phyloP scores from a whole-genome alignment of 1,140 invertebrate genomes.

The Aphis craccivora region DNA sequence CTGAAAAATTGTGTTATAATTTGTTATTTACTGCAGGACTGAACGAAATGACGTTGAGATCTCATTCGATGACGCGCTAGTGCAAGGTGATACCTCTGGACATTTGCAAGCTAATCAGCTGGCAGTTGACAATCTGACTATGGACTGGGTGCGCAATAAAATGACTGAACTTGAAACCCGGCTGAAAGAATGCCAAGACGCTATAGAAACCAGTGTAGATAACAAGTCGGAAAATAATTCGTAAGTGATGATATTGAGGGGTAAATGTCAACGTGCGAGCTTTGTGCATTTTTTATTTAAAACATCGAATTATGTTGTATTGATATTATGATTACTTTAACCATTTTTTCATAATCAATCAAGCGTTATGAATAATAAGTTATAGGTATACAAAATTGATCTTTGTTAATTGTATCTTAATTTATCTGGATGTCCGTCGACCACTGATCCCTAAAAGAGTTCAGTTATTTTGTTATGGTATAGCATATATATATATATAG shows the following conservation, averaged over 20 bases:
- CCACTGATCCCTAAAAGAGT: not conserved
- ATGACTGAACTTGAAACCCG: constrained; percentile 77
- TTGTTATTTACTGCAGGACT: constrained; percentile 61
- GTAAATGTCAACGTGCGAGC: not conserved
- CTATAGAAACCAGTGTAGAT: constrained; percentile 23
- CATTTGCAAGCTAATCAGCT: constrained; percentile 82
- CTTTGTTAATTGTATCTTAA: not conserved
- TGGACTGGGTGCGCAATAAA: constrained; percentile 82
- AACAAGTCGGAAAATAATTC: constrained; percentile 48
- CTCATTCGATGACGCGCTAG: constrained; percentile 82
- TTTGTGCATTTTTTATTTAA: not conserved
- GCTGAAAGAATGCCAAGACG: constrained; percentile 71
- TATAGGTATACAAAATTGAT: not conserved
- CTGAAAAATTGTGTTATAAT: not conserved
- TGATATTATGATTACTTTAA: not conserved
- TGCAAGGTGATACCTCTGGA: constrained; percentile 79
- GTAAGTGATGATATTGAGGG: constrained; percentile 21
- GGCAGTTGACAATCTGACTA: constrained; percentile 89
- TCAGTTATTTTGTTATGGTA: not conserved
- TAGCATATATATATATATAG: not conserved
- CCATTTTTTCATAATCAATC: not conserved
- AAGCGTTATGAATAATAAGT: not conserved
- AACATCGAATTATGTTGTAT: not conserved
- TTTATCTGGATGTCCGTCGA: not conserved
- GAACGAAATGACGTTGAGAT: constrained; percentile 71